Evolutionary conservation across 2,888 invertebrate genomes (phyloP), one percentile per base, ranked within the genome.

Genomic region (Exephanes ischioxanthus): DNA sequence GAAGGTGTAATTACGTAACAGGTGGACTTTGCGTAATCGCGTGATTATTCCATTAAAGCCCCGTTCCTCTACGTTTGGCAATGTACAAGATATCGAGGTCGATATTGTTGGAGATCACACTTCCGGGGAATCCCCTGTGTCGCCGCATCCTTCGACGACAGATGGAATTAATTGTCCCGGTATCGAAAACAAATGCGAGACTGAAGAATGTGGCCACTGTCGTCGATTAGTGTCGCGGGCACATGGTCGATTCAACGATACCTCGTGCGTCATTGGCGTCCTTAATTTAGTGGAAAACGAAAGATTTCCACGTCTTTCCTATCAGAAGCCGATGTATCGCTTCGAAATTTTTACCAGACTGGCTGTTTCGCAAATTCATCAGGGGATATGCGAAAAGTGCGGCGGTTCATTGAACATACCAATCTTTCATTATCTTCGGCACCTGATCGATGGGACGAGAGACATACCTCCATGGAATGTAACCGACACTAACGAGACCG

Each of bases 401-500:
- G 33, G 61, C 14, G 14, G 19, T 53, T 48, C 16, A 5, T 37
- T 22, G 11, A 72, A n/a, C 16, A 55, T 3, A 22, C 72, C 9
- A 61, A 48, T 5, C 19, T 30, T 16, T 22, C 14, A 61, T 61
- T n/a, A 61, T 61, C 33, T 63, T 63, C 19, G 48, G 33, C 33
- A 75, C 19, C 53, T 26, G 51, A 22, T 26, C 53, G 51, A 41
- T 19, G 9, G 19, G n/a, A 48, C 30, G 30, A 30, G 3, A 30
- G 26, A 73, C 33, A 67, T 66, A 51, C 51, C 30, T 63, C 63
- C 37, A 80, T 80, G 63, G 71, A 72, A 63, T 51, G 51, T 48
- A 63, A 55, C 88, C 89, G 90, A 89, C 91, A 89, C 88, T 92
- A 91, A 91, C 91, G 89, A 91, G 89, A 30, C 72, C 89, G 76